These are phyloP conservation scores for Paraplagusia blochii DNA, from an alignment of 2,113 vertebrate species.

Conservation along the genomic window DNA sequence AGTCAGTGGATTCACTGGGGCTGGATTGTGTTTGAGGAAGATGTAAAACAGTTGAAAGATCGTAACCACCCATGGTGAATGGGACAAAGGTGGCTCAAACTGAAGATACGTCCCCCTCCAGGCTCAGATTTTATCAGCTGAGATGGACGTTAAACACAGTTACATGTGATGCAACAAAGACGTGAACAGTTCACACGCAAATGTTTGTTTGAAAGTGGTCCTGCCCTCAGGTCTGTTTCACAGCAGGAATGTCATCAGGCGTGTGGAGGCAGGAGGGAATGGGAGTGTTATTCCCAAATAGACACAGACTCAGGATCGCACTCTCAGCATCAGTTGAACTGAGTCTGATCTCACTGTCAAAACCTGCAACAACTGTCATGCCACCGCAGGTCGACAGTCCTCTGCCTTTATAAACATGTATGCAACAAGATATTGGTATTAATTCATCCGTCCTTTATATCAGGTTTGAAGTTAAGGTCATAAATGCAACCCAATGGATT, in stretches of 20 bases:
- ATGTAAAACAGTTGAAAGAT: background rate
- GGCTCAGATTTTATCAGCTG: background rate
- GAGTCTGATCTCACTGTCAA: background rate
- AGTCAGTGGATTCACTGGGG: background rate
- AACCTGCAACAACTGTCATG: background rate
- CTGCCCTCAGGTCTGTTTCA: conserved; percentile 47
- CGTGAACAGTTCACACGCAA: background rate
- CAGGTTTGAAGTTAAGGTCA: no score
- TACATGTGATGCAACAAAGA: no score
- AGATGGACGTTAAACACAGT: background rate
- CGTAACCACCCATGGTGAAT: background rate
- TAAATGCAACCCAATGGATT: no score
- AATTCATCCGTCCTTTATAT: no score
- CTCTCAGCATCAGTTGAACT: conserved; percentile 1
- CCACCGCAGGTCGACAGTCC: no score
- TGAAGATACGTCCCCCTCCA: background rate
- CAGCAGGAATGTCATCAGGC: conserved; percentile 63
- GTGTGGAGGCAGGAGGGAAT: conserved; percentile 64
- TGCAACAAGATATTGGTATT: no score
- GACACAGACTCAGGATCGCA: background rate
- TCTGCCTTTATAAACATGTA: no score
- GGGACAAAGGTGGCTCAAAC: background rate
- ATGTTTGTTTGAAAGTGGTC: conserved; percentile 14
- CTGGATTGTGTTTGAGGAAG: background rate
- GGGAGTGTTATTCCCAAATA: conserved; percentile 20